A percentile compares a stretch with the other conserved stretches of the same genome.
These are phyloP conservation scores for Elephas maximus DNA, from an alignment of 2,113 vertebrate species.

Conservation along the genomic window DNA sequence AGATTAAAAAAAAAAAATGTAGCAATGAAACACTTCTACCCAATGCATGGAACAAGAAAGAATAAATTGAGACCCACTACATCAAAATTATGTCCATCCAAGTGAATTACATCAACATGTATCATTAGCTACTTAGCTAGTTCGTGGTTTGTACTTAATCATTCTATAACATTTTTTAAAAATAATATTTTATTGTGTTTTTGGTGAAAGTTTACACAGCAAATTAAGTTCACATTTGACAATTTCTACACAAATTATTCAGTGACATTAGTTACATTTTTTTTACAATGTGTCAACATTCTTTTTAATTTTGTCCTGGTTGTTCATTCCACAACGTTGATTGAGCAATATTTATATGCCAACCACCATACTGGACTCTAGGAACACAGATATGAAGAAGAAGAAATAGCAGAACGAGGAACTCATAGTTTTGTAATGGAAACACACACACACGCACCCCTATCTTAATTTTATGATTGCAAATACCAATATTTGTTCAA, in stretches of 20 bases:
- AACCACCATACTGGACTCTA: neutral
- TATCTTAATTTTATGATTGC: neutral
- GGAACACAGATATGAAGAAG: neutral
- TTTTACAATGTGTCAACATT: too few relatives aligned
- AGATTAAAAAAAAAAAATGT: neutral
- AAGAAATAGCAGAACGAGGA: neutral
- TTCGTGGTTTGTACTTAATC: neutral
- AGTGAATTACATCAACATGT: neutral
- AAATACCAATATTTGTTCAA: neutral
- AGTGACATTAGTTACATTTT: too few relatives aligned
- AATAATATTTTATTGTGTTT: too few relatives aligned
- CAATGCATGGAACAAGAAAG: neutral
- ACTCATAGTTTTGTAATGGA: neutral
- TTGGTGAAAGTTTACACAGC: too few relatives aligned
- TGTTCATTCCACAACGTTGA: neutral
- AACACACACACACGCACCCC: neutral
- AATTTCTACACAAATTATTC: too few relatives aligned
- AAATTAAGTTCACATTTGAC: too few relatives aligned
- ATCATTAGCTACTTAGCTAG: neutral
- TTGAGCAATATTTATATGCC: neutral
- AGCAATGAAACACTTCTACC: neutral
- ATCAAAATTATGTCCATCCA: neutral
- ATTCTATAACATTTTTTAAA: neutral
- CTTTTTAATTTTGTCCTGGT: too few relatives aligned
- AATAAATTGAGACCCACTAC: neutral